Conservation (phyloP, 2,113 vertebrate genomes). For the Strigops habroptila region DNA sequence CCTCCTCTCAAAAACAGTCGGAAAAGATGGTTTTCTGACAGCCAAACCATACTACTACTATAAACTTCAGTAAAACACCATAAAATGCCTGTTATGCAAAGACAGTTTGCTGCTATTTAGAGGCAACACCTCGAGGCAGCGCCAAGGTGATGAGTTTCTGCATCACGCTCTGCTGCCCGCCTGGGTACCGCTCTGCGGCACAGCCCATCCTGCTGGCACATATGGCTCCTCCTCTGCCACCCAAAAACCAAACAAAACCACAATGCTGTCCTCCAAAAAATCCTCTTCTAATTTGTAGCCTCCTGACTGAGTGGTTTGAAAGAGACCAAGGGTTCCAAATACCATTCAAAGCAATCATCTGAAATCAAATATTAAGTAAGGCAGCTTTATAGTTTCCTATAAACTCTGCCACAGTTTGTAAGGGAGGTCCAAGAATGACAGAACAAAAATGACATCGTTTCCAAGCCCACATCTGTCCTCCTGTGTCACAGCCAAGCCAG, state of each 20-base stretch:
- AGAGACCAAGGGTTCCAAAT: background rate
- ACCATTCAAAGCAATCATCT: background rate
- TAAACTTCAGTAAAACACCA: background rate
- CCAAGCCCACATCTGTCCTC: background rate
- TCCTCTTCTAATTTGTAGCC: background rate
- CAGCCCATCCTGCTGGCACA: accelerated
- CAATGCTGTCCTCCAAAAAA: background rate
- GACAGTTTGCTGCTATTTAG: background rate
- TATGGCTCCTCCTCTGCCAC: background rate
- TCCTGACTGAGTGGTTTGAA: background rate
- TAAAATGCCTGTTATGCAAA: background rate
- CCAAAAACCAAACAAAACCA: background rate
- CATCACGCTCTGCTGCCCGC: background rate
- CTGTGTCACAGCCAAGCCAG: background rate
- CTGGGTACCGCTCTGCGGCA: background rate
- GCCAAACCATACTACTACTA: background rate
- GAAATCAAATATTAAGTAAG: background rate
- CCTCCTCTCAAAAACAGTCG: background rate
- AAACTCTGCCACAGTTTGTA: background rate
- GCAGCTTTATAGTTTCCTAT: background rate
- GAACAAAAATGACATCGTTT: background rate
- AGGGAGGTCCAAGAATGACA: conserved; percentile 21
- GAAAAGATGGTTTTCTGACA: background rate
- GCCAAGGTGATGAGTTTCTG: background rate
- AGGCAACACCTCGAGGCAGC: background rate